Evolutionary conservation across 1,140 invertebrate species (phyloP), one percentile per base, ranked within the genome.

Genomic region (Neodiprion fabricii): DNA sequence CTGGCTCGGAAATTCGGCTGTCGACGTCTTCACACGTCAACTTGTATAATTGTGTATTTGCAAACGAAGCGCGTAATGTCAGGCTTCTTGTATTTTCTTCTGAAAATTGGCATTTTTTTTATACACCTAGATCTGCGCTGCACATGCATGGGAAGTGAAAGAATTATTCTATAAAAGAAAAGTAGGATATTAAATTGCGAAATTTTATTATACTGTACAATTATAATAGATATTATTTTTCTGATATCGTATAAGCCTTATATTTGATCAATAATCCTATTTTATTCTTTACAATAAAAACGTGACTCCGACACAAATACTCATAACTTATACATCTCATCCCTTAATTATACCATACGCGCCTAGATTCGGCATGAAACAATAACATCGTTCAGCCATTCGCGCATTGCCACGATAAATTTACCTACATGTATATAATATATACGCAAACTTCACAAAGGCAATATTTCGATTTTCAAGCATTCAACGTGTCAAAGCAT

Each of bases 181-280:
- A 5, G 28, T 40, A 40, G 28, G 5, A 40, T 40, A 40, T 40
- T 61, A 61, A 61, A 61, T 61, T 61, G 53, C 53, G 53, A 61
- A 61, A 61, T 61, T 61, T 61, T 61, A 61, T 61, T 61, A 61
- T 17, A 14, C 53, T 61, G 53, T 61, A 61, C n/a, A 61, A 61
- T 61, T 61, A 61, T 12, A 8, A 61, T 61, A 61, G 53, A 61
- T 61, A 61, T 61, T 17, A 14, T 61, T 61, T 61, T 61, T 17
- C 53, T 61, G n/a, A 61, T 61, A 61, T 61, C 53, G n/a, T 61
- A 3, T 40, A 40, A 40, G 28, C 28, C 28, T 40, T 40, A 40
- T 0, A 40, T 40, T 40, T 40, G 5, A 40, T 0, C 28, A 40
- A 40, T 40, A 40, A 40, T 40, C 28, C 28, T 40, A 40, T 40